These are phyloP conservation scores for Cryptocephalus primarius DNA, from an alignment of 2,888 invertebrate species.

Conservation along the genomic window DNA sequence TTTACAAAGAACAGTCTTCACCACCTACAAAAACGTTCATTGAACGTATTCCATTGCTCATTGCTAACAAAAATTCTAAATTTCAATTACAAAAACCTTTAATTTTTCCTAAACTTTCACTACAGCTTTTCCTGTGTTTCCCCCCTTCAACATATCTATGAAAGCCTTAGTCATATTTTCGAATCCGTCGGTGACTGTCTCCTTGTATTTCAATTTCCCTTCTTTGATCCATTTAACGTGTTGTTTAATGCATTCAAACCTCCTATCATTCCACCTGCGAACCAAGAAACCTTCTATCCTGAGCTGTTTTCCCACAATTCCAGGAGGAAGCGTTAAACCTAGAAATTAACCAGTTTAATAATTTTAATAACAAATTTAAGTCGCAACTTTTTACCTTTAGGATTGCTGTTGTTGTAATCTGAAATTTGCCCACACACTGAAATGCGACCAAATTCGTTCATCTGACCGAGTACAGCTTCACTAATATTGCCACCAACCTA, in stretches of 20 bases:
- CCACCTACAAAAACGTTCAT: no score
- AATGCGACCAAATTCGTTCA: constrained; percentile 54
- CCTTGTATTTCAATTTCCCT: constrained; percentile 58
- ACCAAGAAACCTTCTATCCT: constrained; percentile 25
- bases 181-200: constrained; percentile 53
- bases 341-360: constrained; percentile 3
- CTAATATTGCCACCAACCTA: constrained; percentile 61
- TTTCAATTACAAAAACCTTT: no score
- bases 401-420: constrained; percentile 43
- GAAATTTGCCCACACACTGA: constrained; percentile 61
- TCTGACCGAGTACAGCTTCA: constrained; percentile 47
- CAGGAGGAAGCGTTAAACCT: constrained; percentile 15
- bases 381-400: background rate
- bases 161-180: constrained; percentile 36
- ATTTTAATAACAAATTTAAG: no score
- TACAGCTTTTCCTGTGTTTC: constrained; percentile 24
- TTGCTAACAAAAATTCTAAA: no score
- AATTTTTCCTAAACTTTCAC: constrained; percentile 25
- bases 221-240: constrained; percentile 53
- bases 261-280: constrained; percentile 34
- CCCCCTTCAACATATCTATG: constrained; percentile 21
- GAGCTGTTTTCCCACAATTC: constrained; percentile 16
- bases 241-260: constrained; percentile 51
- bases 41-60: no score
- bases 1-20: no score